Conservation (phyloP, 1,140 invertebrate species). For the Metopolophium dirhodum region DNA sequence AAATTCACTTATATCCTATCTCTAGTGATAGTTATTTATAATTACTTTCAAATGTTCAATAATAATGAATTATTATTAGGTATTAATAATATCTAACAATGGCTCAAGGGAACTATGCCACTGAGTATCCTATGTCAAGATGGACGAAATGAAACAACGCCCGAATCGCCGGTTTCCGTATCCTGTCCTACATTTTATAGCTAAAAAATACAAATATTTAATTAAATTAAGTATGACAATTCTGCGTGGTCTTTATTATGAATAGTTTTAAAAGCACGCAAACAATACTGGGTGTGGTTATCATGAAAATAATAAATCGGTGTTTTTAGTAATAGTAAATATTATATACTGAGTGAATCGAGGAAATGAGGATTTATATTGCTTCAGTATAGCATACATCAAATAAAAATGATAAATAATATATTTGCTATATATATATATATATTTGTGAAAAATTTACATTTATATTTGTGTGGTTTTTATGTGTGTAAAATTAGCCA, state of each 20-base stretch:
- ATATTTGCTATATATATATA: no score
- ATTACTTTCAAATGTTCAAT: not conserved
- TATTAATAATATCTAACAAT: not conserved
- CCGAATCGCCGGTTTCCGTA: not conserved
- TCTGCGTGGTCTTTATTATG: not conserved
- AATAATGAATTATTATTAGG: not conserved
- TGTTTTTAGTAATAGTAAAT: not conserved
- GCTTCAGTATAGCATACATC: no score
- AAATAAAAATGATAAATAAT: no score
- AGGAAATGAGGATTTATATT: not conserved
- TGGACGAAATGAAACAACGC: not conserved
- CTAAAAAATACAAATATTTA: slow-evolving; percentile 16
- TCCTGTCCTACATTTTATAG: not conserved
- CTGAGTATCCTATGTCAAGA: not conserved
- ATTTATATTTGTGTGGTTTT: no score
- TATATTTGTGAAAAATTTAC: no score
- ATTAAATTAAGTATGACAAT: not conserved
- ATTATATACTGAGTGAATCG: not conserved
- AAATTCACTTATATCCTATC: not conserved
- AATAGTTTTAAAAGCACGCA: not conserved
- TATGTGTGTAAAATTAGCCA: no score
- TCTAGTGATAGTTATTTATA: not conserved
- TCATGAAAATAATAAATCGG: not conserved
- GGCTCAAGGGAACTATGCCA: not conserved
- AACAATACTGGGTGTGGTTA: not conserved